Percentiles rank a stretch among this genome's conserved stretches.
phyloP scores from a whole-genome alignment of 2,113 vertebrate genomes.

The Dendropsophus ebraccatus region DNA sequence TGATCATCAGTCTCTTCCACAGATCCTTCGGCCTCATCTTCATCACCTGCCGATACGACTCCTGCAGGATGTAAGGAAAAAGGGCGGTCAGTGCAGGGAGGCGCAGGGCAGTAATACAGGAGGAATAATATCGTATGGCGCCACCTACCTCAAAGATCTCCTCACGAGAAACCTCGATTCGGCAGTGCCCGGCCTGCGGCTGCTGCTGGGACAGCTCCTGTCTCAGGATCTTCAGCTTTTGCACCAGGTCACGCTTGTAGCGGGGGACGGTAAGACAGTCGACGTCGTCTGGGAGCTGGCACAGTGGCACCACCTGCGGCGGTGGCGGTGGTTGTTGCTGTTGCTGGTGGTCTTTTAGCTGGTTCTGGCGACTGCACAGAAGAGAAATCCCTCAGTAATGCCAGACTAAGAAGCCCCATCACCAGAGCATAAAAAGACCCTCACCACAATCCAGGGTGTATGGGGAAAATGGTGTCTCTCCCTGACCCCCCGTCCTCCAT shows the following conservation, averaged over 20 bases:
- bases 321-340: constrained; percentile 82
- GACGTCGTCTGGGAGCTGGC: constrained; percentile 86
- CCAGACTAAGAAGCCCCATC: not conserved
- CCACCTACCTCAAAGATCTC: constrained; percentile 97
- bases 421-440: not conserved
- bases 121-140: too few relatives aligned
- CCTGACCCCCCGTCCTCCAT: too few relatives aligned
- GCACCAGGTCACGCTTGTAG: constrained; percentile 96
- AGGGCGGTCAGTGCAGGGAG: not conserved
- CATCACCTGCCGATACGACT: constrained; percentile 98
- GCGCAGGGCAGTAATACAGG: too few relatives aligned
- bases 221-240: constrained; percentile 95
- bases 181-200: constrained; percentile 96
- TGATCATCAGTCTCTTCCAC: constrained; percentile 99
- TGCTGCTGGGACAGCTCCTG: constrained; percentile 97
- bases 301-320: constrained; percentile 79
- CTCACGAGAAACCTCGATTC: constrained; percentile 96
- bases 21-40: constrained; percentile 99
- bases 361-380: constrained; percentile 81
- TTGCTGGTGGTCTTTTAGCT: constrained; percentile 84
- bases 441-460: too few relatives aligned
- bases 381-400: not conserved
- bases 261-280: constrained; percentile 92
- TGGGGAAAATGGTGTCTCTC: too few relatives aligned
- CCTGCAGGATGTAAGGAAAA: constrained; percentile 73